A percentile compares a stretch with the other conserved stretches of the same genome.
Conservation (phyloP, 2,888 invertebrate species). For the Zygothrica quintamaculata region DNA sequence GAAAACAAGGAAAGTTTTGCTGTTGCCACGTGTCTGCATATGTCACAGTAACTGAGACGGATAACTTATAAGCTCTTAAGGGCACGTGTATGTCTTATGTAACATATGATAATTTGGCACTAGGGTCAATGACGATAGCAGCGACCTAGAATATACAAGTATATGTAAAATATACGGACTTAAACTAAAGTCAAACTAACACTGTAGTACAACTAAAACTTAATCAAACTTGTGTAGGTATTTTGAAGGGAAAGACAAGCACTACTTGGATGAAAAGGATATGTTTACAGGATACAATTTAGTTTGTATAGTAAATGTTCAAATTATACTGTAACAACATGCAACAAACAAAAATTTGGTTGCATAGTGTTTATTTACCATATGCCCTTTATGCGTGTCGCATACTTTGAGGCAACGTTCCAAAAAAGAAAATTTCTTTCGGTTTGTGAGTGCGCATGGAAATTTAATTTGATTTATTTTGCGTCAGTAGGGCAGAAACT, state of each 20-base stretch:
- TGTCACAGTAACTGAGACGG: conserved; percentile 3
- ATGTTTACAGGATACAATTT: too few relatives aligned
- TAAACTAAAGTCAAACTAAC: conserved; percentile 24
- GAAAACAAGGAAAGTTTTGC: conserved; percentile 19
- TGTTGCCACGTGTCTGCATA: conserved; percentile 27
- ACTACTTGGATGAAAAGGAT: too few relatives aligned
- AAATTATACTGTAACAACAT: neutral
- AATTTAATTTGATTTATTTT: conserved; percentile 63
- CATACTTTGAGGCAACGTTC: conserved; percentile 47
- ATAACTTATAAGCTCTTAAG: conserved; percentile 1
- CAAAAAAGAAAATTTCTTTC: conserved; percentile 24
- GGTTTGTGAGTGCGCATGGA: conserved; percentile 34
- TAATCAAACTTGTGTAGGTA: too few relatives aligned
- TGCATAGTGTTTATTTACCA: conserved; percentile 18
- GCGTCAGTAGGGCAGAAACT: conserved; percentile 18
- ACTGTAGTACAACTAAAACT: conserved; percentile 3
- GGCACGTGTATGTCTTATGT: conserved; percentile 22
- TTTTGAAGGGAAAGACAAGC: too few relatives aligned
- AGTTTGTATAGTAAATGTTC: too few relatives aligned
- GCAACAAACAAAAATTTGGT: conserved; percentile 21
- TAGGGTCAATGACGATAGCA: conserved; percentile 49
- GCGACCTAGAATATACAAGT: conserved; percentile 38
- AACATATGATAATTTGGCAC: conserved; percentile 9
- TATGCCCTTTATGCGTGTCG: conserved; percentile 28
- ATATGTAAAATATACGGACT: conserved; percentile 23